Percentiles rank a stretch among this genome's conserved stretches.
Evolutionary conservation across 2,113 vertebrate genomes (phyloP).

Genomic region (Cyanoramphus novaezelandiae): DNA sequence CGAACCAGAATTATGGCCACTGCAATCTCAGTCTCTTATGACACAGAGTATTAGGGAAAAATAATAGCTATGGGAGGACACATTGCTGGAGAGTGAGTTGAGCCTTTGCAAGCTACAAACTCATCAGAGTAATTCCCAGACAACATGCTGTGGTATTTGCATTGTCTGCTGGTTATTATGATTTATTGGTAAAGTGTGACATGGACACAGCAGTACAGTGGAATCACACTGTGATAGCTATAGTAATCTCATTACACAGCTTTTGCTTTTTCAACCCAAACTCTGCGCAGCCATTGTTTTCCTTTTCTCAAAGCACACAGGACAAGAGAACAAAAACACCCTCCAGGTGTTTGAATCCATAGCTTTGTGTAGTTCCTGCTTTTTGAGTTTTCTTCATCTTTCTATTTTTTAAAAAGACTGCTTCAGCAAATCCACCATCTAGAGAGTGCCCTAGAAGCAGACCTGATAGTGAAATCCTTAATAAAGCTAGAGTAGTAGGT

Average conservation of each 20-base stretch:
- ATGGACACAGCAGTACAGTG: not conserved
- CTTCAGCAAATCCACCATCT: not conserved
- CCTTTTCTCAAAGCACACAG: not conserved
- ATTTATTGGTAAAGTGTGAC: slow-evolving; percentile 24
- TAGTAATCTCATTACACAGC: not conserved
- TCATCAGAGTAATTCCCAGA: slow-evolving; percentile 9
- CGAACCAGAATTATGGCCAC: not conserved
- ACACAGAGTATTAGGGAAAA: not conserved
- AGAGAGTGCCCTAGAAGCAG: not conserved
- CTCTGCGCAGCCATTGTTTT: not conserved
- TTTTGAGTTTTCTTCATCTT: not conserved
- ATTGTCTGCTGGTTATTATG: slow-evolving; percentile 54
- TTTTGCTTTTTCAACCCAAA: slow-evolving; percentile 23
- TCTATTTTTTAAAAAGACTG: rapidly evolving
- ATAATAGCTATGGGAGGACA: not conserved
- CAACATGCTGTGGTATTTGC: slow-evolving; percentile 10
- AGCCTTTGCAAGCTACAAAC: not conserved
- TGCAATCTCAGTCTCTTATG: not conserved
- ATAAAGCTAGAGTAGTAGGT: not conserved
- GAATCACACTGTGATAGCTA: not conserved
- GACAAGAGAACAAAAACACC: not conserved
- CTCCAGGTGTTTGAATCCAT: not conserved
- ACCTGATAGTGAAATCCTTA: not conserved
- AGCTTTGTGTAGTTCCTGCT: not conserved
- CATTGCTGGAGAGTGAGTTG: not conserved